A percentile compares a stretch with the other conserved stretches of the same genome.
These are phyloP conservation scores for Xiphydria camelus DNA, from an alignment of 2,888 invertebrate species.

Conservation along the genomic window DNA sequence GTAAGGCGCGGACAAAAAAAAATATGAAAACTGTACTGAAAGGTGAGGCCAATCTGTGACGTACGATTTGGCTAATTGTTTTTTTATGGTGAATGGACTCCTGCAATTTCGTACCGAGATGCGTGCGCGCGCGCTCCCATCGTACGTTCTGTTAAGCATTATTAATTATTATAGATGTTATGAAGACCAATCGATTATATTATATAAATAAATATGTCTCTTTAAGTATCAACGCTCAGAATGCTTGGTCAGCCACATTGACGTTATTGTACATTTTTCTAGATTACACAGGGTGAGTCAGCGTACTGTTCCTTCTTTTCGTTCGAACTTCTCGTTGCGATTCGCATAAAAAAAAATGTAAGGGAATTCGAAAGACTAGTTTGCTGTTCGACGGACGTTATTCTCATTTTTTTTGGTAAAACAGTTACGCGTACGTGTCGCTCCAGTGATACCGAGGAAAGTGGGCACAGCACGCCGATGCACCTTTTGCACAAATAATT, in stretches of 20 bases:
- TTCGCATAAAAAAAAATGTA: constrained; percentile 3
- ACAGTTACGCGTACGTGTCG: neutral
- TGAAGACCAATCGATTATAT: constrained; percentile 33
- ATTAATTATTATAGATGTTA: constrained; percentile 35
- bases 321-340: constrained; percentile 27
- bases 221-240: constrained; percentile 34
- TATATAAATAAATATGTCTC: constrained; percentile 32
- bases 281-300: constrained; percentile 9
- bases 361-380: neutral
- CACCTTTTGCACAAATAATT: constrained; percentile 34
- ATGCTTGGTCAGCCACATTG: constrained; percentile 34
- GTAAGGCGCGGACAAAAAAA: constrained; percentile 23
- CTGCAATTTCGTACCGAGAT: constrained; percentile 12
- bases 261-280: constrained; percentile 43
- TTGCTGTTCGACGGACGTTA: neutral
- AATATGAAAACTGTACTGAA: constrained; percentile 27
- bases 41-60: constrained; percentile 25
- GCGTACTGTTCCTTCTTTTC: constrained; percentile 21
- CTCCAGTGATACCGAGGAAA: too few species aligned
- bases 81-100: constrained; percentile 40
- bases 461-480: constrained; percentile 31
- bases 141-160: constrained; percentile 26
- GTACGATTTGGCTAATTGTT: constrained; percentile 21
- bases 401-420: neutral
- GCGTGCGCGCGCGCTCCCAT: constrained; percentile 16